phyloP scores from a whole-genome alignment of 2,888 invertebrate genomes.

The Xylota sylvarum region DNA sequence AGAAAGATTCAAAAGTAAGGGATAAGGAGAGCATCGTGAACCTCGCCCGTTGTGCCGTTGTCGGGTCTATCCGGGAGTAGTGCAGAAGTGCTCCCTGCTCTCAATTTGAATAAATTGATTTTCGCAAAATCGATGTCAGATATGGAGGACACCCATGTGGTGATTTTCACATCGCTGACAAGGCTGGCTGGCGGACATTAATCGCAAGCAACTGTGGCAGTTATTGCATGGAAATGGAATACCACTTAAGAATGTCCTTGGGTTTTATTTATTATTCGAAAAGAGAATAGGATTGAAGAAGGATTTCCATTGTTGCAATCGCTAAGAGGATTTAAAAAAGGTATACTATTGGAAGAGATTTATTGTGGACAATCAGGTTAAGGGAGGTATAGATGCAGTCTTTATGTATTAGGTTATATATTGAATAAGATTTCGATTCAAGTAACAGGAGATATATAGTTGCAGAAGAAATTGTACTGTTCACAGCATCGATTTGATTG shows the following conservation, averaged over 20 bases:
- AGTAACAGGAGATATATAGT: too few relatives aligned
- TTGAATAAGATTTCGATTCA: not conserved
- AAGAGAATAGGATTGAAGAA: not conserved
- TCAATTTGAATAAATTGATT: conserved; percentile 43
- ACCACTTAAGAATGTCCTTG: not conserved
- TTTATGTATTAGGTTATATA: not conserved
- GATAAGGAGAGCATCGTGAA: not conserved
- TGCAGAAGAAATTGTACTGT: too few relatives aligned
- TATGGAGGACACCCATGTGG: conserved; percentile 2
- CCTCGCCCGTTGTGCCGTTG: too few relatives aligned
- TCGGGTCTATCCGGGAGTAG: not conserved
- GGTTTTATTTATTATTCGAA: not conserved
- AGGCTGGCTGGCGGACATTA: not conserved
- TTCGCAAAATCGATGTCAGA: conserved; percentile 4
- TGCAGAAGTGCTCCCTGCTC: not conserved
- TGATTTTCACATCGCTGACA: not conserved
- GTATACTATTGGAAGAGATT: not conserved
- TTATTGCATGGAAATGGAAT: conserved; percentile 20
- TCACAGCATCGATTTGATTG: too few relatives aligned
- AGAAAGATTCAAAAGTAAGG: not conserved
- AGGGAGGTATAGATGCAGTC: not conserved
- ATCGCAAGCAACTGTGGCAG: not conserved
- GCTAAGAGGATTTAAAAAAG: not conserved
- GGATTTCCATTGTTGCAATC: not conserved
- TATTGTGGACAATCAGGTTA: not conserved